phyloP scores from a whole-genome alignment of 2,888 invertebrate genomes.

The Lasioglossum pauxillum region DNA sequence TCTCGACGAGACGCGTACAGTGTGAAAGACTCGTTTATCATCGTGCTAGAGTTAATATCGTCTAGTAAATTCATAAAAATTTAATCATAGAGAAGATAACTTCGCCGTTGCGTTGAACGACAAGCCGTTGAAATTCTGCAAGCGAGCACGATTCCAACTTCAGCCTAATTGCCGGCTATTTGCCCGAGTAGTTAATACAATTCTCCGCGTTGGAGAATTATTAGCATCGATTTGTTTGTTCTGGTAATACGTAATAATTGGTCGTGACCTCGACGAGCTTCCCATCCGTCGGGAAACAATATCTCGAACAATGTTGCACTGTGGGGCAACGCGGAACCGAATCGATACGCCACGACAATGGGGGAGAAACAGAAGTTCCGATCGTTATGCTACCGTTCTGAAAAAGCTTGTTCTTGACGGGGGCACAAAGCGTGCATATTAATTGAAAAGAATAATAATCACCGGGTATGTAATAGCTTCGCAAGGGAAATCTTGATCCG shows the following conservation, averaged over 20 bases:
- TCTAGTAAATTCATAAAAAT: not conserved
- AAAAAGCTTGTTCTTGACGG: not conserved
- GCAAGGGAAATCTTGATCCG: not conserved
- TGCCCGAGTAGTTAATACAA: slow-evolving; percentile 1
- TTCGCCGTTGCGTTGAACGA: not conserved
- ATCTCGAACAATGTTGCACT: slow-evolving; percentile 20
- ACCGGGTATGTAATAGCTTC: no score
- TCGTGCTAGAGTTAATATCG: not conserved
- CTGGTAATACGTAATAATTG: not conserved
- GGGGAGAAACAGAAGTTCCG: slow-evolving; percentile 18
- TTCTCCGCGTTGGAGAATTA: slow-evolving; percentile 6
- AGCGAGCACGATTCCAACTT: not conserved
- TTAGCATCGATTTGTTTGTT: slow-evolving; percentile 35
- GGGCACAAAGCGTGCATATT: not conserved
- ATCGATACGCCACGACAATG: slow-evolving; percentile 42
- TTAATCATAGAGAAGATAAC: not conserved
- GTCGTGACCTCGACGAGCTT: not conserved
- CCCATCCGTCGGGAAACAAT: slow-evolving; percentile 11
- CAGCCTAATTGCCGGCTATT: not conserved
- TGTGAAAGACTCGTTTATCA: not conserved
- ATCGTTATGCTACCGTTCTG: not conserved
- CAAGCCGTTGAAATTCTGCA: not conserved
- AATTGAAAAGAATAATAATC: no score
- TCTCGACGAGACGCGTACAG: not conserved
- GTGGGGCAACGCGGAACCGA: not conserved